Base-by-base conservation (phyloP, 1,140 invertebrate genomes). In the Lycorma delicatula region DNA sequence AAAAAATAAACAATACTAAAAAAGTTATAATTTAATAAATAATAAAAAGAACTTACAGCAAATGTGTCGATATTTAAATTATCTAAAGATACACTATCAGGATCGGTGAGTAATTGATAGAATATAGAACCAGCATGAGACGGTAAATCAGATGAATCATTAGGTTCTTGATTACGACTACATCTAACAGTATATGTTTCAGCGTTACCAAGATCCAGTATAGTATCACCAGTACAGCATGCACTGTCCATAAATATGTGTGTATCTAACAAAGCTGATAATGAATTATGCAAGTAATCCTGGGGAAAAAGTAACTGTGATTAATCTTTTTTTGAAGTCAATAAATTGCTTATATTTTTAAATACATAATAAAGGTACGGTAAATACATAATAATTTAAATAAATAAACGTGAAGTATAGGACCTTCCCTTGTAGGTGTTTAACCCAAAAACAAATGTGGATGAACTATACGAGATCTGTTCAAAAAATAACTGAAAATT, bases 101-200 rank as follows among this genome's bases (percentile, higher is more conserved):
- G 80, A 65, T 82, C 77, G 4, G 76, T 76, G 29, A 84, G 66
- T 18, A 85, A 72, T 64, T 79, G 77, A 61, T 82, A 81, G 11
- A 84, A 70, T 3, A 79, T 78, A 1, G 81, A 82, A n/a, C 81
- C 81, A 38, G 78, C 74, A 62, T 79, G 79, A 59, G 77, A 76
- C 2, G 81, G 80, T 25, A 84, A 72, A 62, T 80, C 75, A 38
- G 72, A 71, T 16, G 77, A 65, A 64, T 83, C 77, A 51, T 74
- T 71, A 4, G 68, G 51, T 18, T 66, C 63, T 65, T 78, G 76
- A 62, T 73, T 77, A 52, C 76, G 72, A 47, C 73, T 72, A 28
- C 76, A 57, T 2, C 77, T 75, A 26, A 83, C 70, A 22, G 79
- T 70, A 60, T 77, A 77, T 0, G 81, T 83, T 66, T 85, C 83